Percentiles rank a stretch among this genome's conserved stretches.
Conservation (phyloP, 2,113 vertebrate genomes). For the Thinocorus orbignyianus region DNA sequence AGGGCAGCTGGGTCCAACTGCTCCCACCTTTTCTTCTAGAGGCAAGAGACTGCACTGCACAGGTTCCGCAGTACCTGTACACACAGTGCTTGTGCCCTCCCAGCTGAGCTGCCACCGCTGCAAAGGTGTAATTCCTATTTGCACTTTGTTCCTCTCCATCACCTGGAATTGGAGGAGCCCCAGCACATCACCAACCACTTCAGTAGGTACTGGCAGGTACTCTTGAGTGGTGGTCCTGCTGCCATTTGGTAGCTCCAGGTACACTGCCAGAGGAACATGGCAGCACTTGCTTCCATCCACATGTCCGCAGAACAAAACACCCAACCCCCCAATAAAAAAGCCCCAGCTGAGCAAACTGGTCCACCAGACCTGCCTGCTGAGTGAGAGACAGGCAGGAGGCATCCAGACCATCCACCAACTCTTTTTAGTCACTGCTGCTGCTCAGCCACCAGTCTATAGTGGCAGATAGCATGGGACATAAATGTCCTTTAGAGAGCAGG, state of each 20-base stretch:
- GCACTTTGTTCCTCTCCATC: background rate
- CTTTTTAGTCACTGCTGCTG: background rate
- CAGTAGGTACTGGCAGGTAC: background rate
- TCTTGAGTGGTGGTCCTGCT: background rate
- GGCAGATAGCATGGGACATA: background rate
- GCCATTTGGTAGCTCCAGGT: background rate
- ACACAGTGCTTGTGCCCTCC: background rate
- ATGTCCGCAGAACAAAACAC: background rate
- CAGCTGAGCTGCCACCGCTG: background rate
- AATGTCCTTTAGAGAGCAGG: background rate
- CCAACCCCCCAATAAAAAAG: too few relatives aligned
- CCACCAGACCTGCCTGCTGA: background rate
- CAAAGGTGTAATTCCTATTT: background rate
- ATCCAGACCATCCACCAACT: background rate
- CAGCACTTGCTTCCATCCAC: background rate
- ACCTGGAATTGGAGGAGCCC: background rate
- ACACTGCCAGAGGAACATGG: background rate
- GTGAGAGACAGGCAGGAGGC: background rate
- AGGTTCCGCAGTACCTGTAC: rapidly evolving
- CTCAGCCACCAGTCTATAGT: background rate
- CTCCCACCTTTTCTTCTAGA: background rate
- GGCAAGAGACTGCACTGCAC: background rate
- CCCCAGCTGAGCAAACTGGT: background rate
- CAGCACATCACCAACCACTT: background rate
- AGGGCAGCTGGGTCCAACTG: background rate